Evolutionary conservation across 37 sponge, comb jelly and placozoan species (phyloP), one percentile per base, ranked within the genome.

Genomic region (Cliona cf. orientalis): DNA sequence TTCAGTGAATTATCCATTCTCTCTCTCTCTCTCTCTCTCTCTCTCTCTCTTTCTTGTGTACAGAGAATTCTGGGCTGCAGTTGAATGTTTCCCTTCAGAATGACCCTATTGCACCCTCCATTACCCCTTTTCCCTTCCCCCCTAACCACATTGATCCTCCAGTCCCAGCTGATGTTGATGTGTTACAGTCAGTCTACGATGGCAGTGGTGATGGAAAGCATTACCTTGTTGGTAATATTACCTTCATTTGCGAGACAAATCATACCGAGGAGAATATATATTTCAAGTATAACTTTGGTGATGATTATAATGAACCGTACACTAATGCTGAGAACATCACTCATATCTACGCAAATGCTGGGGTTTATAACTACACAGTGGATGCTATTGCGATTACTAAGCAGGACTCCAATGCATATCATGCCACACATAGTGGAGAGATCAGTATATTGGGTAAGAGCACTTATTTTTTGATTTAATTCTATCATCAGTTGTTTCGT

Each of bases 41-140:
- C 31, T 63, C 26, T 26, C 26, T 26, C 25, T 11, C 17, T 7
- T 25, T 9, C 28, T 19, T 36, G 3, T 22, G 42, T 78, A 12
- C 68, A 79, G 79, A n/a, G n/a, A 46, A 79, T 38, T 44, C 42
- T 66, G 79, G 79, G 46, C 37, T 79, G 39, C 66, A 66, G 26
- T 23, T 79, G 26, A 44, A 45, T 28, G 32, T 79, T 66, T 34
- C 46, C 38, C 67, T 67, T 2, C 9, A 25, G 2, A 44, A 62
- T 21, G 46, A 78, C 4, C 43, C 70, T 3, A n/a, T n/a, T n/a
- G n/a, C n/a, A n/a, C n/a, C n/a, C n/a, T n/a, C n/a, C n/a, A n/a
- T n/a, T n/a, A n/a, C n/a, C n/a, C n/a, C n/a, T n/a, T n/a, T n/a
- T n/a, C 17, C 55, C 55, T 17, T 17, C 55, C 55, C 11, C 55